phyloP scores from a whole-genome alignment of 2,888 invertebrate genomes.

The Scaptomyza flava region DNA sequence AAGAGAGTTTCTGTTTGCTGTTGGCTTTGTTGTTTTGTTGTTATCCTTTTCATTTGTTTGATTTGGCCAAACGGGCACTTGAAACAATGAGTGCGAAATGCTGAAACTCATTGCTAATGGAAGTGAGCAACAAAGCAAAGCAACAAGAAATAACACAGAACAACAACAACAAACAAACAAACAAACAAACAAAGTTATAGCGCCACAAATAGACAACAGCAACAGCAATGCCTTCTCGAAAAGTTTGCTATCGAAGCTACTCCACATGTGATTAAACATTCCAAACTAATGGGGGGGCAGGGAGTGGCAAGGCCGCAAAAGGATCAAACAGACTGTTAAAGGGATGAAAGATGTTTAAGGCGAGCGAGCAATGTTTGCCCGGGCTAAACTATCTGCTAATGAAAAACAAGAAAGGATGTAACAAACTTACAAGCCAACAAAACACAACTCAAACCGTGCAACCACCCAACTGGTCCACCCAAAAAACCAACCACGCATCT shows the following conservation, averaged over 20 bases:
- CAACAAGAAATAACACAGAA: background rate
- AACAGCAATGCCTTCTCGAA: background rate
- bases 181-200: constrained; percentile 32
- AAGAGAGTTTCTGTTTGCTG: constrained; percentile 3
- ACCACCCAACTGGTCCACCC: background rate
- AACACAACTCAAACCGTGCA: background rate
- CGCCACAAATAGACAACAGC: constrained; percentile 12
- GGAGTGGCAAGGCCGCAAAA: constrained; percentile 20
- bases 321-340: constrained; percentile 58
- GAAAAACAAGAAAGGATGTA: constrained; percentile 57
- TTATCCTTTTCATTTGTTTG: constrained; percentile 43
- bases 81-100: constrained; percentile 23
- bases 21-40: constrained; percentile 24
- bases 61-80: constrained; percentile 35
- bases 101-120: constrained; percentile 26
- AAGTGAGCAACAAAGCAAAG: constrained; percentile 22
- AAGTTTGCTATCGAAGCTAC: background rate
- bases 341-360: constrained; percentile 42
- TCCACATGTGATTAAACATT: constrained; percentile 46
- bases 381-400: constrained; percentile 61
- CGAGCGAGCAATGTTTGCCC: constrained; percentile 14
- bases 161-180: background rate
- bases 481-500: background rate
- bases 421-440: constrained; percentile 3
- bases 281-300: constrained; percentile 31